Base-by-base conservation (phyloP, 2,113 vertebrate species). In the Acrocephalus kingi region DNA sequence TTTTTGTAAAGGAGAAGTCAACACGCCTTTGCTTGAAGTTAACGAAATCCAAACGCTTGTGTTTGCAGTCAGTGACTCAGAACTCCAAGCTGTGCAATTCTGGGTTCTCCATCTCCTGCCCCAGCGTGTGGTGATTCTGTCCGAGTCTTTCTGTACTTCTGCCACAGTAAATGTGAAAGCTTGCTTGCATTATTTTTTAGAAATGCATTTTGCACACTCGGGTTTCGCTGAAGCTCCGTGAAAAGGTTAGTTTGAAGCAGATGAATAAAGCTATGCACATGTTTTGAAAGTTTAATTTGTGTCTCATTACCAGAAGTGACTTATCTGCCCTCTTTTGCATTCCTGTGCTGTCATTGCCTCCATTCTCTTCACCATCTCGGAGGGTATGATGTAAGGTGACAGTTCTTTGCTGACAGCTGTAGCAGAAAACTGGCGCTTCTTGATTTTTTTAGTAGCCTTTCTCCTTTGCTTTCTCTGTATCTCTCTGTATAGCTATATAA, bases 261-360 rank as follows among this genome's bases (percentile, higher is more conserved):
- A 96, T 93, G 95, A 98, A 98, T 98, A 98, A 98, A 98, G 97
- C 97, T 98, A 98, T 98, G 98, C 98, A 98, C 97, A 98, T 98
- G 96, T 98, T 98, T 97, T 96, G 96, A 97, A 96, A 97, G 90
- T 97, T 98, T 97, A 97, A 96, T 97, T 97, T 97, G 97, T 98
- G 97, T 98, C 95, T 98, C 98, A 96, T 98, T 98, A 96, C 96
- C 97, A 97, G 96, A 98, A 98, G 97, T 97, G 97, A 97, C 96
- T 94, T 97, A 94, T 95, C 93, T 96, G 93, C 94, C 92, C 94
- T 95, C 93, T 92, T 95, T 91, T 93, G 96, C 85, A 93, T 97
- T 97, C 94, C 93, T 78, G 71, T 94, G 92, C 96, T 97, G 86
- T 97, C 97, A 82, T 90, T 95, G 92, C 93, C 92, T 92, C 64